Evolutionary conservation across 2,113 vertebrate species (phyloP), one percentile per base, ranked within the genome.

Genomic region (Petromus typicus): DNA sequence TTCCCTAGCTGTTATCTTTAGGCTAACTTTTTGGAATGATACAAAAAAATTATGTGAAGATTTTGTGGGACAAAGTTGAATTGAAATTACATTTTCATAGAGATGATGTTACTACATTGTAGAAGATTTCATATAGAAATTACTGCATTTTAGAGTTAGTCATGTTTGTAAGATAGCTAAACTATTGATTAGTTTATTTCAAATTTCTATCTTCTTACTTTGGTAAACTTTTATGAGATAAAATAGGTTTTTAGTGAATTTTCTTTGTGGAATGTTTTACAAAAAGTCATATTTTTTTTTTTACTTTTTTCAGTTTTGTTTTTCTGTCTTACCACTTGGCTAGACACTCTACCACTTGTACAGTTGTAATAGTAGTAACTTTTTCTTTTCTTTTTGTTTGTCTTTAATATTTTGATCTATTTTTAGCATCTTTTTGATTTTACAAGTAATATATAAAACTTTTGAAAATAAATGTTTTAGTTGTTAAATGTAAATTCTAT

Each of bases 51-150:
- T 12, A 56, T 66, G 7, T 87, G 17, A 12, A 82, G 48, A 43
- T 82, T 66, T 81, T 90, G 63, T 20, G 7, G 63, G 16, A 7
- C 2, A n/a, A 16, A 7, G 16, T 57, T 93, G 8, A 32, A 73
- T 82, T 75, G 75, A 93, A 66, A 67, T 81, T 76, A 86, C 11
- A 82, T 93, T 93, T 86, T 67, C 67, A 86, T 61, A 90, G 51
- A 90, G 43, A 14, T 82, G 32, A 85, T 12, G 82, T 80, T 4
- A 43, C 89, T 73, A 64, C 6, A 48, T 16, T 90, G 27, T 23
- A 66, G 40, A 67, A 81, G 40, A 61, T 82, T 76, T 10, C 59
- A 76, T 61, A 27, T 90, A 75, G 45, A 48, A 90, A 80, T 93
- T 86, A 57, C 5, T 76, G 32, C 17, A 37, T 81, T 95, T 90